Evolutionary conservation across 2,888 invertebrate genomes (phyloP), one percentile per base, ranked within the genome.

Genomic region (Psylliodes chrysocephalus): DNA sequence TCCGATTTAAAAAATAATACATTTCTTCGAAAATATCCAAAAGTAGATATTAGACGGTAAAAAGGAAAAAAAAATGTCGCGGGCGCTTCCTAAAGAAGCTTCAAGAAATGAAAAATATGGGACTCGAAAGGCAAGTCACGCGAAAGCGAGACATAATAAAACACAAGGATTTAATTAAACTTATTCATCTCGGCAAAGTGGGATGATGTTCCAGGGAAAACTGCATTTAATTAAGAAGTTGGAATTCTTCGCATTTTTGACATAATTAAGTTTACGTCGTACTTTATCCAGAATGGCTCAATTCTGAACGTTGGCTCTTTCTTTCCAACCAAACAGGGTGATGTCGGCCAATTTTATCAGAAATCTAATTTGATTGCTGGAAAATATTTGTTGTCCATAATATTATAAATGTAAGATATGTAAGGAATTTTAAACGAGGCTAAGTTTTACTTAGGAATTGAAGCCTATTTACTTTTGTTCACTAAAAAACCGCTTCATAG

Each of bases 141-240:
- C 71, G 71, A 59, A 59, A 25, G 44, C 55, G 71, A 66, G 69
- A 66, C 76, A 80, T 77, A 81, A 81, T 82, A 82, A 82, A 82
- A 81, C 79, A 81, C 79, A 79, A 80, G 79, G 80, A 79, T 82
- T 82, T 82, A 82, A 82, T 82, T 82, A 82, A 82, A 82, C 81
- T 82, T 82, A 82, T 82, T 82, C 82, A 82, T 82, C 82, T 81
- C 79, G 77, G 77, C 78, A 81, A 82, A 82, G 80, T 81, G 78
- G 81, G 78, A 78, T 77, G 78, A 79, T 75, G 76, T 74, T 71
- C 70, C 30, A 56, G 70, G 77, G 74, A 79, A 81, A 81, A 82
- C 79, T 82, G 81, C 82, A 82, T 82, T 82, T 83, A 82, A 83
- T 83, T 82, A 83, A 81, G 81, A 81, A 80, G 80, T 81, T 77